Evolutionary conservation across 2,113 vertebrate species (phyloP).

Genomic region (Tamias sibiricus): DNA sequence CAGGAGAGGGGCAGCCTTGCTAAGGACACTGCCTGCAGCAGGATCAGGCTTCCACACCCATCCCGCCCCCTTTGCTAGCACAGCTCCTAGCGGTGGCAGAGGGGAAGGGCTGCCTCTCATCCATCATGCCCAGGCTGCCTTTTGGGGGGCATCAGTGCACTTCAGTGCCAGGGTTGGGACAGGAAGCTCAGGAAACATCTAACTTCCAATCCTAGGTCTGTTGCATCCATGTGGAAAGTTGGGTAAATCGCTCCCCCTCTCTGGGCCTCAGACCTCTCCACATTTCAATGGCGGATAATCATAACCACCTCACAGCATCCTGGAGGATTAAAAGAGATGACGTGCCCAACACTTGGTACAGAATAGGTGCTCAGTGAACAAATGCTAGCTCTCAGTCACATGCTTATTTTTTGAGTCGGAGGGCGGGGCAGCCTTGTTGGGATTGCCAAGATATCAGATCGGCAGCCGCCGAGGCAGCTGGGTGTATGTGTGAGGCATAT

Average conservation of each 20-base stretch:
- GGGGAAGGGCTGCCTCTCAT: neutral
- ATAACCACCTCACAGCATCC: neutral
- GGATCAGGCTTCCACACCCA: neutral
- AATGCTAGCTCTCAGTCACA: neutral
- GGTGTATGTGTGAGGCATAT: neutral
- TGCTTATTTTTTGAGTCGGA: neutral
- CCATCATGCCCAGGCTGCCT: fast-evolving
- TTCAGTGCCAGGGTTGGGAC: no score
- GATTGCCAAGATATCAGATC: neutral
- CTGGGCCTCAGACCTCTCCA: neutral
- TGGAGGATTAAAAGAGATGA: neutral
- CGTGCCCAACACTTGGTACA: neutral
- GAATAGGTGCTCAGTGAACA: neutral
- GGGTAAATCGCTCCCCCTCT: neutral
- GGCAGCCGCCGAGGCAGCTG: neutral
- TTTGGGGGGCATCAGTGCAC: no score
- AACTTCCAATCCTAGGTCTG: neutral
- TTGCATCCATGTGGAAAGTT: neutral
- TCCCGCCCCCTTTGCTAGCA: neutral
- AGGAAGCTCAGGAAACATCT: neutral
- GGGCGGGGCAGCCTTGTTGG: neutral
- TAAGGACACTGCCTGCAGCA: neutral
- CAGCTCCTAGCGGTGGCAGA: neutral
- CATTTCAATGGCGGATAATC: neutral
- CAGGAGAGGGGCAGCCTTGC: neutral